phyloP scores from a whole-genome alignment of 2,888 invertebrate species.

The Andrena fulva region DNA sequence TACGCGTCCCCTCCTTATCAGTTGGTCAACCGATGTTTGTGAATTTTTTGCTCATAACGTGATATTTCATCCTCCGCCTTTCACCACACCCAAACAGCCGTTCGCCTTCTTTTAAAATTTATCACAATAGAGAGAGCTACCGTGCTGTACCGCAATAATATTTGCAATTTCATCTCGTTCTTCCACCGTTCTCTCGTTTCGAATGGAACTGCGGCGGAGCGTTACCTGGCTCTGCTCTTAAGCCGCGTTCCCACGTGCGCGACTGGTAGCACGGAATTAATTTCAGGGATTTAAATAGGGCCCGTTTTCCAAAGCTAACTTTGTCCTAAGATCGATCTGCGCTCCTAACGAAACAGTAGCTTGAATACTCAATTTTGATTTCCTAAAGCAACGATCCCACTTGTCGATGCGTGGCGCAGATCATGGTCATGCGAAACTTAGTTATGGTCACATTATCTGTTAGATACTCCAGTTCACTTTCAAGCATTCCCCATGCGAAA shows the following conservation, averaged over 20 bases:
- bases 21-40: slow-evolving; percentile 25
- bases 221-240: background rate
- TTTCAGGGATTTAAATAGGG: background rate
- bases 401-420: background rate
- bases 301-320: background rate
- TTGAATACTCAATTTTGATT: background rate
- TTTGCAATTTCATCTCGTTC: slow-evolving; percentile 9
- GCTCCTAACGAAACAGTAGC: background rate
- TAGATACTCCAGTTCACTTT: no score
- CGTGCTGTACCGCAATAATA: slow-evolving; percentile 8
- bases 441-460: no score
- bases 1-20: slow-evolving; percentile 27
- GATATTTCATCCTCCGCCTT: background rate
- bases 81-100: background rate
- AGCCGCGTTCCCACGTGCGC: background rate
- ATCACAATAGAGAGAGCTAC: background rate
- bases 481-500: no score
- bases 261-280: background rate
- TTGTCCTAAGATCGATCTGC: background rate
- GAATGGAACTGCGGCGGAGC: background rate
- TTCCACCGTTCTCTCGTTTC: background rate
- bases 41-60: background rate
- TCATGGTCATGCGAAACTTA: no score
- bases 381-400: background rate
- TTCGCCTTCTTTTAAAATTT: background rate